phyloP scores from a whole-genome alignment of 2,113 vertebrate genomes.

The Eupsittula cactorum region DNA sequence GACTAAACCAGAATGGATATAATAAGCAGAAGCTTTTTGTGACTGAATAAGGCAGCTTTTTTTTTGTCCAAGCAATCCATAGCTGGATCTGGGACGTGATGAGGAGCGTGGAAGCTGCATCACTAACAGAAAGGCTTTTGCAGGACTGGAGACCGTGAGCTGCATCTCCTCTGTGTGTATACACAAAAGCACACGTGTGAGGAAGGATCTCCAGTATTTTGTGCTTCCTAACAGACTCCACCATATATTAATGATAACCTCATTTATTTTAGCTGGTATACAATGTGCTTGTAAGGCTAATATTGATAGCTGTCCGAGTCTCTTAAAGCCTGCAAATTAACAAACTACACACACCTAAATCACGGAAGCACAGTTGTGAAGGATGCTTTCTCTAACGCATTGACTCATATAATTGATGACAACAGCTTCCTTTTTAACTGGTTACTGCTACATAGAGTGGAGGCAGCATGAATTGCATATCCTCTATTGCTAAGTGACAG shows the following conservation, averaged over 20 bases:
- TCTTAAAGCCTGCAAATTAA: conserved; percentile 40
- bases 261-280: neutral
- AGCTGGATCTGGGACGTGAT: neutral
- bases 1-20: neutral
- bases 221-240: neutral
- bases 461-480: neutral
- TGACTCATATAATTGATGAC: neutral
- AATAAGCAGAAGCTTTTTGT: conserved; percentile 35
- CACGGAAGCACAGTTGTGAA: neutral
- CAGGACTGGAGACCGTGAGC: neutral
- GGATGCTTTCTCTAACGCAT: conserved; percentile 6
- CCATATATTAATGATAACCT: neutral
- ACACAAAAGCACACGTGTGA: fast-evolving
- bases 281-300: neutral
- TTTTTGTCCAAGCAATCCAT: neutral
- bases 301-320: neutral
- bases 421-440: conserved; percentile 16
- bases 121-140: neutral
- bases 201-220: neutral
- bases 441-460: neutral
- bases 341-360: conserved; percentile 7
- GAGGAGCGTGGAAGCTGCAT: neutral
- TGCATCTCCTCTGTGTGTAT: fast-evolving
- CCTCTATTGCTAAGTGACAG: conserved; percentile 53
- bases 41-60: neutral